Base-by-base conservation (phyloP, 1,140 invertebrate species). In the Listronotus bonariensis region DNA sequence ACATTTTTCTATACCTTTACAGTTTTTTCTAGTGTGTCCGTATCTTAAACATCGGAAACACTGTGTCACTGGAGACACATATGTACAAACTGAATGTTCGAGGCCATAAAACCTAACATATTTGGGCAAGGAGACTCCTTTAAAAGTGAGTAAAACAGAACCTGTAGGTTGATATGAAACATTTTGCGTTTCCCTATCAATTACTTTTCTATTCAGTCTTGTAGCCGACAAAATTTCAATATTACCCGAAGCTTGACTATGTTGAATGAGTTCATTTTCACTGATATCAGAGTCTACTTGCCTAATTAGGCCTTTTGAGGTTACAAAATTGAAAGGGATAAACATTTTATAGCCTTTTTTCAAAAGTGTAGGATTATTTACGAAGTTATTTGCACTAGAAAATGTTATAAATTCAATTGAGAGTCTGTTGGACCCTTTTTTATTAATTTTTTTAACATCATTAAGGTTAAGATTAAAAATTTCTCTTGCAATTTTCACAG, bases 11-110 rank as follows among this genome's bases (percentile, higher is more conserved):
- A 31, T 53, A 1, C 46, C 40, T 17, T 52, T 61, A 26, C 58
- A 61, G 10, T 15, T 15, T 14, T 51, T 61, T 26, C 17, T 6
- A 5, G 48, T 52, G 15, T 61, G 48, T 10, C 58, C 58, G 31
- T 41, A 61, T 14, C 18, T 51, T 14, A 52, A 32, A 15, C 58
- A 61, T n/a, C 41, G 9, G 14, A 20, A 61, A 43, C 46, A 61
- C 43, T 61, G 48, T 9, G 49, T 61, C 1, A 61, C 58, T 4
- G 58, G 58, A 9, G 49, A 12, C 10, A 52, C 41, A 34, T 61
- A 61, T 8, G 32, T 10, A 32, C 8, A 6, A 11, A 52, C n/a
- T n/a, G 11, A 12, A n/a, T 32, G 12, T 52, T 32, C 3, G 20
- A 52, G 9, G 11, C 15, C 15, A 15, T 36, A 52, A 3, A 52